These are phyloP conservation scores for Oryctolagus cuniculus DNA, from an alignment of 2,113 vertebrate species.

Conservation along the genomic window DNA sequence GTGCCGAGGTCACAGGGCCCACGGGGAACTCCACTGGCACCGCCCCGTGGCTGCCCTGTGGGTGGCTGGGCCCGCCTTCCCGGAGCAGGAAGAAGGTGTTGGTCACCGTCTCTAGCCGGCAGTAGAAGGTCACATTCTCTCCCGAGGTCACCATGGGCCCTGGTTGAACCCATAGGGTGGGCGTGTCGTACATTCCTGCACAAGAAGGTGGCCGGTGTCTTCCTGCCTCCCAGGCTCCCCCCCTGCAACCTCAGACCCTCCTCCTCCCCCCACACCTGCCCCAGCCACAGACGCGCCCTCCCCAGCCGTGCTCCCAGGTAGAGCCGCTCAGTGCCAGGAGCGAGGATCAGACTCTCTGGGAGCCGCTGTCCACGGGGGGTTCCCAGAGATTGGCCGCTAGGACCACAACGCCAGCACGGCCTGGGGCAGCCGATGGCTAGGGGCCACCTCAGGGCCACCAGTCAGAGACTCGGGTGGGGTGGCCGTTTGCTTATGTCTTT, in stretches of 20 bases:
- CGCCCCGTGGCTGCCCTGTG: accelerated
- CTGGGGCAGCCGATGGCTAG: not conserved
- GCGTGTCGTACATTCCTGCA: constrained; percentile 69
- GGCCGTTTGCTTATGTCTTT: no score
- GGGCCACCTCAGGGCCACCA: not conserved
- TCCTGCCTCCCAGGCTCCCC: not conserved
- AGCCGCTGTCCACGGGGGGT: not conserved
- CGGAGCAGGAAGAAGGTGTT: constrained; percentile 36
- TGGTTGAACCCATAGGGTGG: constrained; percentile 43
- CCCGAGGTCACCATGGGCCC: not conserved
- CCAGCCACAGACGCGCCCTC: accelerated
- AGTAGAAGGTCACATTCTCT: constrained; percentile 42
- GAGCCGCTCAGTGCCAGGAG: not conserved
- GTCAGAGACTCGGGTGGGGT: not conserved
- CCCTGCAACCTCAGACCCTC: accelerated
- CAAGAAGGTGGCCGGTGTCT: not conserved
- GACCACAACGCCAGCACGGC: not conserved
- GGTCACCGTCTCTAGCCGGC: not conserved
- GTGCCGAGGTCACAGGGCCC: not conserved
- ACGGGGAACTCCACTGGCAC: not conserved
- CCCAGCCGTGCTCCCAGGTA: no score
- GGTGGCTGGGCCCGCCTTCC: accelerated
- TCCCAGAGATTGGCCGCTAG: no score
- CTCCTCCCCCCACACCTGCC: no score
- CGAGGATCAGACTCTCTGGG: not conserved